A percentile compares a stretch with the other conserved stretches of the same genome.
Evolutionary conservation across 1,140 invertebrate genomes (phyloP).

Genomic region (Brachionus paranguensis): DNA sequence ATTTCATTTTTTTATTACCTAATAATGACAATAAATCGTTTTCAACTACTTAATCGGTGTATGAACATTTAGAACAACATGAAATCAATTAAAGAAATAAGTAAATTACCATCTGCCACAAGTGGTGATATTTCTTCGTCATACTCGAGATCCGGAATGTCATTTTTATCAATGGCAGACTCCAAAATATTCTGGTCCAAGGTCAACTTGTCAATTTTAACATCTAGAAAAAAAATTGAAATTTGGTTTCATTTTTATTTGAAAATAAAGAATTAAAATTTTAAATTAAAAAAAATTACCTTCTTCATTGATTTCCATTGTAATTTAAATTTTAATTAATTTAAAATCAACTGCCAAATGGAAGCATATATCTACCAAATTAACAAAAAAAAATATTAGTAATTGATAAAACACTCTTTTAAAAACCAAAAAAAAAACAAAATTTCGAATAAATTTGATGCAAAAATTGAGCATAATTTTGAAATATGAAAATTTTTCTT

Average conservation of each 20-base stretch:
- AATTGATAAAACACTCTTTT: neutral
- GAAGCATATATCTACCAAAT: neutral
- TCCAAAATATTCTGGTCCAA: neutral
- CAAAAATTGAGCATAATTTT: neutral
- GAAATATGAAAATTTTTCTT: conserved; percentile 9
- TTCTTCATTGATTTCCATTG: conserved; percentile 6
- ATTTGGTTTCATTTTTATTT: neutral
- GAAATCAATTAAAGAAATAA: neutral
- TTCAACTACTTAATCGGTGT: neutral
- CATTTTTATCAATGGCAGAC: neutral
- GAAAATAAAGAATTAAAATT: neutral
- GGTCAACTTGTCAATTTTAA: neutral
- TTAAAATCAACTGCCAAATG: neutral
- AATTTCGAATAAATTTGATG: neutral
- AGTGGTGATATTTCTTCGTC: conserved; percentile 28
- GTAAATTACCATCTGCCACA: conserved; percentile 27
- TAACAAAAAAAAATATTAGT: neutral
- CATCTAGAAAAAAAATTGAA: neutral
- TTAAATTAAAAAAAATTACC: neutral
- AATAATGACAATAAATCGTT: conserved; percentile 23
- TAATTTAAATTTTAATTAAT: neutral
- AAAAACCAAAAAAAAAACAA: neutral
- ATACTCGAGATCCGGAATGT: conserved; percentile 31
- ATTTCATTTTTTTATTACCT: neutral
- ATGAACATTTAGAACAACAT: neutral